A percentile compares a stretch with the other conserved stretches of the same genome.
phyloP scores from a whole-genome alignment of 2,113 vertebrate species.

The Naja naja region DNA sequence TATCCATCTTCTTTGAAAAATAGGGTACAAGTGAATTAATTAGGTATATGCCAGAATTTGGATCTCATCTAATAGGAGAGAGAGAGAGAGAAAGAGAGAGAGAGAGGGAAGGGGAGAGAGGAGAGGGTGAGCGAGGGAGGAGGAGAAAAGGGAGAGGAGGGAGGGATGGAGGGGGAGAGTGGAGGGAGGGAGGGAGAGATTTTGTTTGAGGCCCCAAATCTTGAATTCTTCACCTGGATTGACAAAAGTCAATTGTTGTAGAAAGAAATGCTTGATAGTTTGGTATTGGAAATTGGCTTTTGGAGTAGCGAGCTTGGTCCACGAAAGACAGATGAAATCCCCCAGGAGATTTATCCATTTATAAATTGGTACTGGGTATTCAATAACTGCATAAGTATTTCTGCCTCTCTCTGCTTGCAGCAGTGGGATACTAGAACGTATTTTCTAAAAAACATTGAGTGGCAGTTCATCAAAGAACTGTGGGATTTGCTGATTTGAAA shows the following conservation, averaged over 20 bases:
- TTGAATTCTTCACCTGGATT: slow-evolving; percentile 27
- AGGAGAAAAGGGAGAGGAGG: too few relatives aligned
- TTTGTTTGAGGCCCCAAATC: slow-evolving; percentile 29
- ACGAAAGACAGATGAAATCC: background rate
- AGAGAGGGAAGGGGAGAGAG: background rate
- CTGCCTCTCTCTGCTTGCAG: background rate
- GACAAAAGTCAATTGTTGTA: slow-evolving; percentile 32
- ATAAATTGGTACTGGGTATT: background rate
- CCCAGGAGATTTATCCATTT: background rate
- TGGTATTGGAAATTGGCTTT: slow-evolving; percentile 47
- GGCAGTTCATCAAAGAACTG: background rate
- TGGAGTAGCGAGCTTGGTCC: slow-evolving; percentile 21
- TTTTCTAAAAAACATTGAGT: background rate
- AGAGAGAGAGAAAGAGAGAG: too few relatives aligned
- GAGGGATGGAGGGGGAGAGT: too few relatives aligned
- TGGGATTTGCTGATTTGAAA: background rate
- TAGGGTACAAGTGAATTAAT: slow-evolving; percentile 65
- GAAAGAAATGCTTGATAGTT: slow-evolving; percentile 32
- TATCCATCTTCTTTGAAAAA: slow-evolving; percentile 62
- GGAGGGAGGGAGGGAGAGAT: too few relatives aligned
- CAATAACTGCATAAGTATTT: background rate
- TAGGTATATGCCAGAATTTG: slow-evolving; percentile 56
- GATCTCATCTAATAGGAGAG: slow-evolving; percentile 63
- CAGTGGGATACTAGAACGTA: background rate
- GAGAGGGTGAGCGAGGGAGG: too few relatives aligned